Base-by-base conservation (phyloP, 2,888 invertebrate genomes). In the Ametastegia equiseti region DNA sequence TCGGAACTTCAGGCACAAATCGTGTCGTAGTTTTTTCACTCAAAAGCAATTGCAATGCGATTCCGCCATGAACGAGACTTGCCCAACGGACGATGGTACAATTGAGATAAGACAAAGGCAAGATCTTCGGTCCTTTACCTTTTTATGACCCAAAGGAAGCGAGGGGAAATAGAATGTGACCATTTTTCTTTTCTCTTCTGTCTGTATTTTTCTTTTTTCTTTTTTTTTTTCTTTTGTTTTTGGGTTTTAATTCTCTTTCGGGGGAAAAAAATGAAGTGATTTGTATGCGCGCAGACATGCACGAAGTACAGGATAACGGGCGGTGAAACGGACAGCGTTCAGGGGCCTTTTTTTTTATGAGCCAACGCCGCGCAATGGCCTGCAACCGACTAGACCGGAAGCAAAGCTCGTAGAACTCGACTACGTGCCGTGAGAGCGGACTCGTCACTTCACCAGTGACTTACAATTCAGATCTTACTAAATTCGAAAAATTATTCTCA, bases 181-280 rank as follows among this genome's bases (percentile, higher is more conserved):
- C 47, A n/a, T 42, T 47, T 67, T 65, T 19, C 15, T 36, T 19
- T 36, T 33, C 33, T 13, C 6, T 42, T 69, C 39, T 69, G 15
- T 54, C 7, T 11, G 7, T 47, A 19, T 6, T 5, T 0, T 19
- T 13, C 23, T 27, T 23, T 27, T 15, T 36, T 19, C 13, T 19
- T 57, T 42, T 65, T 1, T 39, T 39, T 1, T 67, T 36, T 1
- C 23, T 71, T 27, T 30, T 23, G 2, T 71, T 42, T 13, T 15
- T 54, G n/a, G n/a, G n/a, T n/a, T 54, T 54, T 30, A 36, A n/a
- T 27, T 30, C 27, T 45, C 19, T 45, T 71, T 71, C 50, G 54
- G 60, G 83, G 82, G 81, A 86, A 27, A 82, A 83, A 87, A 89
- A 89, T 87, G 86, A 87, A 87, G 88, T 83, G 84, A 89, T 89